Percentiles rank a stretch among this genome's conserved stretches.
phyloP scores from a whole-genome alignment of 2,797 vertebrate genomes.

The Parotocinclus haroldoi region DNA sequence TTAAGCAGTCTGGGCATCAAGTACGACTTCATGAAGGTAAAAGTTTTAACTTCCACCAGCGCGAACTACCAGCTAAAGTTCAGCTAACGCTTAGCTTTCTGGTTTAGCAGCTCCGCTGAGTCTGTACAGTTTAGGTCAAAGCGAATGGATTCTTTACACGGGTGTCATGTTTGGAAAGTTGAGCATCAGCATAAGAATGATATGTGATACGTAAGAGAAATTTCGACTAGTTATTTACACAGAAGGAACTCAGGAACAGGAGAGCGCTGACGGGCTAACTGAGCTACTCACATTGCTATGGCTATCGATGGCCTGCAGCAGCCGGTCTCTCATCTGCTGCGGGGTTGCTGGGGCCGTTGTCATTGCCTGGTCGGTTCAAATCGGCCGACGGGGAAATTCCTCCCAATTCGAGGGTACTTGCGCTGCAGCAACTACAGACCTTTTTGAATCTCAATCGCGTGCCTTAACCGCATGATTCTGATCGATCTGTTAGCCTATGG shows the following conservation, averaged over 20 bases:
- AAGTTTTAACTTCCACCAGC: background rate
- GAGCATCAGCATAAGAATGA: too few relatives aligned
- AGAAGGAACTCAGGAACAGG: too few relatives aligned
- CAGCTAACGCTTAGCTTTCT: slow-evolving; percentile 27
- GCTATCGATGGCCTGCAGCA: slow-evolving; percentile 97
- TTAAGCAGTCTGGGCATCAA: background rate
- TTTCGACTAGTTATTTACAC: too few relatives aligned
- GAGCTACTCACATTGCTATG: slow-evolving; percentile 91
- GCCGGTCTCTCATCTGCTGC: slow-evolving; percentile 99
- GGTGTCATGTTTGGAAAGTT: too few relatives aligned
- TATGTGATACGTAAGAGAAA: too few relatives aligned
- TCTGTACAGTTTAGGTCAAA: slow-evolving; percentile 1
- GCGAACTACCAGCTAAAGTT: slow-evolving; percentile 22
- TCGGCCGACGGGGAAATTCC: slow-evolving; percentile 81
- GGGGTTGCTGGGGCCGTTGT: slow-evolving; percentile 96
- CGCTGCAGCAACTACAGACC: slow-evolving; percentile 66
- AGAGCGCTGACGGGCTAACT: background rate
- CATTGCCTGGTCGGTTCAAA: slow-evolving; percentile 89
- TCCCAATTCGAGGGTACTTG: slow-evolving; percentile 67
- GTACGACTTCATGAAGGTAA: background rate
- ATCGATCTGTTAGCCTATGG: slow-evolving; percentile 53
- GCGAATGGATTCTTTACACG: background rate
- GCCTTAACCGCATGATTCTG: slow-evolving; percentile 67
- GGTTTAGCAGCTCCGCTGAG: slow-evolving; percentile 4
- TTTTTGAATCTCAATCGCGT: slow-evolving; percentile 53